phyloP scores from a whole-genome alignment of 2,888 invertebrate genomes.

The Drosophila incognita region DNA sequence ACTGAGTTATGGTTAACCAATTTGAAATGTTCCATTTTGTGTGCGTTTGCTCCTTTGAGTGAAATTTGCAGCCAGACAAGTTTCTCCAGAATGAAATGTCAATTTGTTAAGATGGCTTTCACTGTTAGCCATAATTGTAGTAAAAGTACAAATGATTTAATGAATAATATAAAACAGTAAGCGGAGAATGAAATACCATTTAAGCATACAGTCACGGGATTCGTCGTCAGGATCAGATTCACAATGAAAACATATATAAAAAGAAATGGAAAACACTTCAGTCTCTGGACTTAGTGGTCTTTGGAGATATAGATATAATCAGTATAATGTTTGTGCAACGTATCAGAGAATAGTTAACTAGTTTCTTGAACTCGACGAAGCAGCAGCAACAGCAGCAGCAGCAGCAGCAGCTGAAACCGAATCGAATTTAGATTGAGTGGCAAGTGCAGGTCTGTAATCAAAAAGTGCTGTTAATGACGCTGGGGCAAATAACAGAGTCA shows the following conservation, averaged over 20 bases:
- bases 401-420: conserved; percentile 10
- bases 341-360: neutral
- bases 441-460: conserved; percentile 33
- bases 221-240: no score
- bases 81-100: conserved; percentile 46
- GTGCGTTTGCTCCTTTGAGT: conserved; percentile 34
- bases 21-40: conserved; percentile 49
- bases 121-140: conserved; percentile 38
- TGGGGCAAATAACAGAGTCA: conserved; percentile 7
- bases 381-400: no score
- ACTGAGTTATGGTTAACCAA: neutral
- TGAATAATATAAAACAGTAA: neutral
- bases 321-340: neutral
- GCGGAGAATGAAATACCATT: no score
- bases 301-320: no score
- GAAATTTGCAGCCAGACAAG: conserved; percentile 47
- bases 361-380: neutral
- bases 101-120: conserved; percentile 58
- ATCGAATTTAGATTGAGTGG: conserved; percentile 13
- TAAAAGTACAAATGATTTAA: neutral
- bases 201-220: neutral
- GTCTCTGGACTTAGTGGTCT: no score
- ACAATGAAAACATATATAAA: no score
- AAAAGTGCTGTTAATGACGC: conserved; percentile 59
- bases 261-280: no score